These are phyloP conservation scores for Papilio polytes DNA, from an alignment of 1,140 invertebrate species.

Conservation along the genomic window DNA sequence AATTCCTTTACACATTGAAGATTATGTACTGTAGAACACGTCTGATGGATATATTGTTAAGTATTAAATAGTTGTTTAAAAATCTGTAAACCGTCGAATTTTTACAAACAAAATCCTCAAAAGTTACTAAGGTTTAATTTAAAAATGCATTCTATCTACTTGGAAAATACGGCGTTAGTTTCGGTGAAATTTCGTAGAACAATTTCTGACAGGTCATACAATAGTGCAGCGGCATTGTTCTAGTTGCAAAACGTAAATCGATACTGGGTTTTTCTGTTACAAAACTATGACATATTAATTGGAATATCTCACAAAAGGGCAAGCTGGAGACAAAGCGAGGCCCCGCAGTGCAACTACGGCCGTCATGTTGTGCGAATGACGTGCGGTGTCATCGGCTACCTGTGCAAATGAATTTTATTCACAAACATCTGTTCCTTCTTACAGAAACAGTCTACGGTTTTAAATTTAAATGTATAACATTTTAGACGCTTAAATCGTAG, in stretches of 20 bases:
- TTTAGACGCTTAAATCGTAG: not conserved
- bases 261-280: conserved; percentile 48
- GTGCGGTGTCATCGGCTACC: conserved; percentile 46
- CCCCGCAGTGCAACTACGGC: conserved; percentile 44
- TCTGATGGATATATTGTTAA: too few species aligned
- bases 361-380: conserved; percentile 50
- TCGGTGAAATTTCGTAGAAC: conserved; percentile 20
- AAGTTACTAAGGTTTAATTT: not conserved
- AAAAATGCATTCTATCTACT: not conserved
- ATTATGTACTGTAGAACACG: too few species aligned
- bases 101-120: too few species aligned
- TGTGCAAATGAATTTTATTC: conserved; percentile 47
- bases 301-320: conserved; percentile 62
- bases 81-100: too few species aligned
- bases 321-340: conserved; percentile 53
- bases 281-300: conserved; percentile 63
- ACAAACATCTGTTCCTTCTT: not conserved
- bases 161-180: not conserved
- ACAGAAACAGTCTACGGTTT: not conserved
- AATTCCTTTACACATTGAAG: not conserved
- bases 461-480: not conserved
- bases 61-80: too few species aligned
- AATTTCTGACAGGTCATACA: conserved; percentile 43
- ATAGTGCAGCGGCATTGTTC: conserved; percentile 52
- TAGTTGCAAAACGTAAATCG: conserved; percentile 49